Conservation (phyloP, 2,113 vertebrate species). For the Delphinapterus leucas region DNA sequence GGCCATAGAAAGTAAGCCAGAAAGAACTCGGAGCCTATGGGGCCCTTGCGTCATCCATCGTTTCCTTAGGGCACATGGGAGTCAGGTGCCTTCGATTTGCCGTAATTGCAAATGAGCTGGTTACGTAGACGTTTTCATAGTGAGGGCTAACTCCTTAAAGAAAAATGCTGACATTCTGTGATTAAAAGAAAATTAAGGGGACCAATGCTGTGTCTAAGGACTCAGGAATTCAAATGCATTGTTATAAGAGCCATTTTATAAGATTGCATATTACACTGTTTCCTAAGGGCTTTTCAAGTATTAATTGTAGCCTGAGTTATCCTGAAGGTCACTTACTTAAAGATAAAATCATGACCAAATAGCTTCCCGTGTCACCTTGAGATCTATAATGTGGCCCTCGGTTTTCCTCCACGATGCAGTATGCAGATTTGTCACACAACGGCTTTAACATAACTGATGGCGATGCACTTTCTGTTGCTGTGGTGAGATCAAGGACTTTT, state of each 20-base stretch:
- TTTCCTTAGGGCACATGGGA: neutral
- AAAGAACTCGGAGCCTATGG: neutral
- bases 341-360: conserved; percentile 73
- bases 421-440: conserved; percentile 77
- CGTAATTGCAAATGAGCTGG: neutral
- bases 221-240: neutral
- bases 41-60: neutral
- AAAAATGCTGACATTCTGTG: neutral
- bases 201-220: neutral
- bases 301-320: conserved; percentile 76
- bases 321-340: conserved; percentile 70
- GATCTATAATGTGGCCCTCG: conserved; percentile 72
- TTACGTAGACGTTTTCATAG: neutral
- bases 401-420: conserved; percentile 64
- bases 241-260: conserved; percentile 35
- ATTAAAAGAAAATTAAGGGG: conserved; percentile 26
- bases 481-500: conserved; percentile 73
- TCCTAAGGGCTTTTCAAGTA: conserved; percentile 10
- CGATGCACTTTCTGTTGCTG: conserved; percentile 68
- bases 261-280: neutral
- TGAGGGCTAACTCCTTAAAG: neutral
- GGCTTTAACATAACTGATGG: conserved; percentile 76
- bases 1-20: neutral
- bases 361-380: conserved; percentile 72
- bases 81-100: neutral